Base-by-base conservation (phyloP, 2,797 vertebrate genomes). In the Siniperca obscura region DNA sequence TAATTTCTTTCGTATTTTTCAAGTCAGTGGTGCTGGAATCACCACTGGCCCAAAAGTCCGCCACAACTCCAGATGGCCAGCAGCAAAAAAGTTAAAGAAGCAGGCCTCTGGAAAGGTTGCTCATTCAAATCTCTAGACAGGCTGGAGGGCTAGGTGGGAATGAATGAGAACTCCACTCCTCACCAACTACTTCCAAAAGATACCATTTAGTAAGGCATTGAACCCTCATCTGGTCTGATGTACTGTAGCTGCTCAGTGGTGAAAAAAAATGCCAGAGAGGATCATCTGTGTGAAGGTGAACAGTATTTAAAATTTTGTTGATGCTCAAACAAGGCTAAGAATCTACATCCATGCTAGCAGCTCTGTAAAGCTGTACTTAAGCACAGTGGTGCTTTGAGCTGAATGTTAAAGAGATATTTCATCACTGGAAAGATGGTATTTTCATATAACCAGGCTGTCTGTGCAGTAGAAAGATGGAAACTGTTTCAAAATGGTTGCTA, bases 41-140 rank as follows among this genome's bases (percentile, higher is more conserved):
- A 67, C 75, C 72, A 68, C 27, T 27, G 74, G 79, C 81, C 42
- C 74, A 81, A 60, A 90, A 78, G 75, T 87, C 81, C 86, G 72
- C 46, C 50, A 53, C 80, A 71, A 74, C 61, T 87, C 86, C 88
- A 90, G 84, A 88, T 91, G 90, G 86, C 72, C 62, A 40, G 74
- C 65, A 75, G 80, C 62, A 66, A 69, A 69, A 72, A 78, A 85
- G 82, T 79, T 77, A 82, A 79, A 86, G 74, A 85, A 77, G 64
- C 42, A 65, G 61, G 48, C 34, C 50, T 83, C 52, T 42, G 66
- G 64, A 81, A 83, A 78, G 34, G 6, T 50, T 73, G 52, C 46
- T 73, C 55, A 36, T 82, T 74, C 40, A 71, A 75, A 68, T 69
- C 61, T 69, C 62, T 5, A 57, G 53, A 73, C 42, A 73, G 27